These are phyloP conservation scores for Lucifuga dentata DNA, from an alignment of 2,113 vertebrate species.

Conservation along the genomic window DNA sequence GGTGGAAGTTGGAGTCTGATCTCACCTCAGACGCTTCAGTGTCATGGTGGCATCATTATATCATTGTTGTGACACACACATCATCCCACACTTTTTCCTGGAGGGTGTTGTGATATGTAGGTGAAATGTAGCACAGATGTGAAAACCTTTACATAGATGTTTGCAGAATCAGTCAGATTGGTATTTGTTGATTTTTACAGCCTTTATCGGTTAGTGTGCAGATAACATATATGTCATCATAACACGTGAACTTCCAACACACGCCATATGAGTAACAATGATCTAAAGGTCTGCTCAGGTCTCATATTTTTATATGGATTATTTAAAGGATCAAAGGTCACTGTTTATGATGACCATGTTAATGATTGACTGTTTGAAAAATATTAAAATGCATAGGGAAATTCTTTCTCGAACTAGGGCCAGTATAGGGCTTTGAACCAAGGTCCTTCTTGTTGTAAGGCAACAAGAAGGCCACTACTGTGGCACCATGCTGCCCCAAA, in stretches of 20 bases:
- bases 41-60: not conserved
- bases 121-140: conserved; percentile 14
- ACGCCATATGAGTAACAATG: conserved; percentile 2
- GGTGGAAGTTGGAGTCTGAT: not conserved
- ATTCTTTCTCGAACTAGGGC: no score
- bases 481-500: no score
- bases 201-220: conserved; percentile 12
- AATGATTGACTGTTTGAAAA: conserved; percentile 1
- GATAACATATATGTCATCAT: conserved; percentile 24
- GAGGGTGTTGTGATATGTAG: not conserved
- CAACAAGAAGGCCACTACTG: no score
- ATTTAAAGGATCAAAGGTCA: conserved; percentile 48
- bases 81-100: not conserved
- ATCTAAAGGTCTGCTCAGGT: conserved; percentile 15
- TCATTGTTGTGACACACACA: not conserved
- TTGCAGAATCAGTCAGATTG: not conserved
- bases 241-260: not conserved
- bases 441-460: no score
- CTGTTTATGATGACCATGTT: not conserved
- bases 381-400: not conserved
- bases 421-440: no score
- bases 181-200: not conserved
- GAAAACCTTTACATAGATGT: not conserved
- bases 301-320: not conserved
- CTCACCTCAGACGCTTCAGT: not conserved